Evolutionary conservation across 2,797 vertebrate genomes (phyloP).

Genomic region (Cichlasoma orientale): DNA sequence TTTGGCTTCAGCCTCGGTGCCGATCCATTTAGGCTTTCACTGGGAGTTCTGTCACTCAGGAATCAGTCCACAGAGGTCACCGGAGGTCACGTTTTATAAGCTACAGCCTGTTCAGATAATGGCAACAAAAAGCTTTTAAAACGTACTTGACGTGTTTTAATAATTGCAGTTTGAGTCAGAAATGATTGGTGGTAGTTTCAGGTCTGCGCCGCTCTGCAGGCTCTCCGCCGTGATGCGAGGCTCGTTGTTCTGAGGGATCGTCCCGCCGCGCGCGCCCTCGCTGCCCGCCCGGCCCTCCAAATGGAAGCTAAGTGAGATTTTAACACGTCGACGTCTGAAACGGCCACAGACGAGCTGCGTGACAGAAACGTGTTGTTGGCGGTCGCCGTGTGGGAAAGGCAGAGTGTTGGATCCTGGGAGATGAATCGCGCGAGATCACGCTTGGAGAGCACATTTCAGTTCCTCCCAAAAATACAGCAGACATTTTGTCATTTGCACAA

Average conservation of each 20-base stretch:
- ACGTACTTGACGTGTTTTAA: accelerated
- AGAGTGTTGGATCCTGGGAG: conserved; percentile 33
- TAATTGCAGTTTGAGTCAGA: not conserved
- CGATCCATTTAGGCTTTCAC: not conserved
- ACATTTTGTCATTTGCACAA: conserved; percentile 38
- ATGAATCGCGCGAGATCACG: conserved; percentile 32
- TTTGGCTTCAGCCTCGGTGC: no score
- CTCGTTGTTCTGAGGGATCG: not conserved
- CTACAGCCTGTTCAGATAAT: not conserved
- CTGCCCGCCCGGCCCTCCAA: conserved; percentile 1
- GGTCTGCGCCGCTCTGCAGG: no score
- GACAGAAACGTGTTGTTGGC: conserved; percentile 19
- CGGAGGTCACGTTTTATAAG: no score
- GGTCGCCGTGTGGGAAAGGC: conserved; percentile 1
- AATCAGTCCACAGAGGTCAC: not conserved
- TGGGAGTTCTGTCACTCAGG: not conserved
- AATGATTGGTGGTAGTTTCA: no score
- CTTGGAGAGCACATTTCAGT: not conserved
- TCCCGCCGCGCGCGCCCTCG: not conserved
- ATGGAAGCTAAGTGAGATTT: conserved; percentile 23
- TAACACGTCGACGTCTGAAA: conserved; percentile 26
- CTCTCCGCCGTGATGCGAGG: not conserved
- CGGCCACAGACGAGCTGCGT: conserved; percentile 22
- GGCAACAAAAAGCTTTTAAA: not conserved
- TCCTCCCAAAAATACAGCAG: conserved; percentile 23